Base-by-base conservation (phyloP, 2,113 vertebrate genomes). In the Callospermophilus lateralis region DNA sequence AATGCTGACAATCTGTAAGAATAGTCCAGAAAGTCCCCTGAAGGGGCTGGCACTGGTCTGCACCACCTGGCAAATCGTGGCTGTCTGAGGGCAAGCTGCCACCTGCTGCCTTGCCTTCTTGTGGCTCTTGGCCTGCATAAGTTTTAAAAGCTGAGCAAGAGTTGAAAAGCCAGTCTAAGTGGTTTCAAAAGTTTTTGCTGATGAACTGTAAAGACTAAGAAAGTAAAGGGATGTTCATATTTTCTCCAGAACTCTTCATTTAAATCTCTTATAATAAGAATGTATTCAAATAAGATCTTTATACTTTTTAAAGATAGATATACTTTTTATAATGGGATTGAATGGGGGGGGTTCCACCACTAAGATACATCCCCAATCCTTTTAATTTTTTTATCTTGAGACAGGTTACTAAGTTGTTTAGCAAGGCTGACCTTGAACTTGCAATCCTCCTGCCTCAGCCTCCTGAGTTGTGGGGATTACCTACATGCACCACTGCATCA, bases 21-120 rank as follows among this genome's bases (percentile, higher is more conserved):
- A 94, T 5, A 81, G n/a, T 45, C 76, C 77, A 83, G 88, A 89
- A 97, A 97, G 73, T 96, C 96, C 89, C 96, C 53, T 6, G 2
- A 63, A 55, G 58, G 34, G 42, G 48, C 68, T 95, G 93, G 93
- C 95, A 73, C 32, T 32, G 15, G 42, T 86, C 63, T 20, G 15
- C 11, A 67, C 79, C 86, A 77, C 73, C 68, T 65, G 94, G 97
- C 45, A 79, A 42, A 42, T 0, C 19, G 28, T 12, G 26, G 61
- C 68, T 55, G 72, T 4, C 1, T 63, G 92, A 93, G 55, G 72
- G 39, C 94, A 81, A 81, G 67, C 73, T 51, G 63, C 26, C 39
- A 58, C 87, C 48, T 95, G 87, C 78, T 28, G 72, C 30, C 48
- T 48, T 6, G 24, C 34, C 58, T 58, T 84, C 42, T 19, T 0